Conservation (phyloP, 1,140 invertebrate species). For the Macrotrachela quadricornifera region DNA sequence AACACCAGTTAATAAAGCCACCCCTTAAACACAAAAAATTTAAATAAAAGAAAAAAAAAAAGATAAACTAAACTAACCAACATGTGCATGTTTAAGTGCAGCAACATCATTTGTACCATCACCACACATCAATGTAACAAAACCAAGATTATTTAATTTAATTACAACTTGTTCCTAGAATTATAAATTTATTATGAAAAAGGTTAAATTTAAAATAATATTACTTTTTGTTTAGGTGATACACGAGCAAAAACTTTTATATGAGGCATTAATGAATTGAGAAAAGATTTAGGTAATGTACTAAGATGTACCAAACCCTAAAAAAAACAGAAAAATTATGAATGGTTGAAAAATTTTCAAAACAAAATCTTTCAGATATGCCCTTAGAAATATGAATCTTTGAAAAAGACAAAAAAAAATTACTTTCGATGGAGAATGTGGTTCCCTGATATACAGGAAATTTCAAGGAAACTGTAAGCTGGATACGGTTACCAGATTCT, state of each 20-base stretch:
- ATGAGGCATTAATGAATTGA: conserved; percentile 53
- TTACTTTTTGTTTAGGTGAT: conserved; percentile 70
- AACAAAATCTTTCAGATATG: too few species aligned
- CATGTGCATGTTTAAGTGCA: conserved; percentile 93
- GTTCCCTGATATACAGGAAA: too few species aligned
- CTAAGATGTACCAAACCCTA: conserved; percentile 50
- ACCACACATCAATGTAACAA: conserved; percentile 89
- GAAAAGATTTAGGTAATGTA: conserved; percentile 33
- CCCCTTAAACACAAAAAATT: conserved; percentile 43
- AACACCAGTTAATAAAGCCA: conserved; percentile 62
- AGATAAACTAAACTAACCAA: too few species aligned
- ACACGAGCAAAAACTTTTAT: conserved; percentile 75
- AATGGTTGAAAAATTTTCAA: not conserved
- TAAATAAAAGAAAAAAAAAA: conserved; percentile 9
- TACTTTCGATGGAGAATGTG: too few species aligned
- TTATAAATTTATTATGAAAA: not conserved
- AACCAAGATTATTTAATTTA: conserved; percentile 60
- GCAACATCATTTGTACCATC: conserved; percentile 99
- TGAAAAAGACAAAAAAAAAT: too few species aligned
- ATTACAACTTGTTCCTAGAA: conserved; percentile 37
- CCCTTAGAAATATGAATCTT: too few species aligned
- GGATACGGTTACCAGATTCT: too few species aligned
- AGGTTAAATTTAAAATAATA: not conserved
- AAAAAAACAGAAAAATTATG: conserved; percentile 14
- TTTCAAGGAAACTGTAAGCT: too few species aligned